A percentile compares a stretch with the other conserved stretches of the same genome.
Evolutionary conservation across 2,797 vertebrate species (phyloP).

Genomic region (Margarornis squamiger): DNA sequence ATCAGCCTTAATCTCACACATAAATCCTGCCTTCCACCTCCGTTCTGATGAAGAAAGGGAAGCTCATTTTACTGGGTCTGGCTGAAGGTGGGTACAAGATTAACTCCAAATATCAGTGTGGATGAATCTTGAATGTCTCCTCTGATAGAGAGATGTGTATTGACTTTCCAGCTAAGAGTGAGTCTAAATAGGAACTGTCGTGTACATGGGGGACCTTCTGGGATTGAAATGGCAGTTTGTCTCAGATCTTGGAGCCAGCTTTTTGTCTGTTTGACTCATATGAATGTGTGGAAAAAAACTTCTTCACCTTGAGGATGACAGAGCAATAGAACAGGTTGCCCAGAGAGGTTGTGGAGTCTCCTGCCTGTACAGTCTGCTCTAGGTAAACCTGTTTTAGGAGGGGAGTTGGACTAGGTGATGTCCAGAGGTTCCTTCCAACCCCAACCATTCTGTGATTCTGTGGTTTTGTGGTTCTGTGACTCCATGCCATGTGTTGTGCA

Average conservation of each 20-base stretch:
- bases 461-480: too few species aligned
- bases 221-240: neutral
- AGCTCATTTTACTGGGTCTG: neutral
- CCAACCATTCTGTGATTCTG: fast-evolving
- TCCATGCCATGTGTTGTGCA: neutral
- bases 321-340: neutral
- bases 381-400: neutral
- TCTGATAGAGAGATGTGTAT: neutral
- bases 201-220: neutral
- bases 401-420: neutral
- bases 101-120: neutral
- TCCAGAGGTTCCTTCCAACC: neutral
- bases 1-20: neutral
- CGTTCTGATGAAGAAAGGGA: neutral
- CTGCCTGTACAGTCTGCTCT: neutral
- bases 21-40: neutral
- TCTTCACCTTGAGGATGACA: neutral
- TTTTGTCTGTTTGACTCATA: neutral
- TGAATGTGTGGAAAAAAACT: neutral
- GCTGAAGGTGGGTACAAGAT: neutral
- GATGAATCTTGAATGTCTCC: neutral
- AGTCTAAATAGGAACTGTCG: neutral
- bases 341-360: neutral
- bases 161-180: neutral
- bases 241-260: neutral